Base-by-base conservation (phyloP, 2,113 vertebrate species). In the Baryphthengus martii region DNA sequence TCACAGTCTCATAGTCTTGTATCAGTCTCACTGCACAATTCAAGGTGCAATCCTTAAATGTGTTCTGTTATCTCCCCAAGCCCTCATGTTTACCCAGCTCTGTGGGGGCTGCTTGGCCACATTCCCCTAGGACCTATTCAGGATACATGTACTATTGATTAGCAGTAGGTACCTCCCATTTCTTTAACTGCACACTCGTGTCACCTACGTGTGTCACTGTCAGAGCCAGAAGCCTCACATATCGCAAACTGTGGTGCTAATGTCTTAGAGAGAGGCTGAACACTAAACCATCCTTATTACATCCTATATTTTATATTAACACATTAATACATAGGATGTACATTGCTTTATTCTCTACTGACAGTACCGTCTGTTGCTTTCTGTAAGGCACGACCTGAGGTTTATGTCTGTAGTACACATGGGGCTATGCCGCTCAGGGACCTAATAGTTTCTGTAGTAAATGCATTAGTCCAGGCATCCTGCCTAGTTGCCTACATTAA, bases 331-430 rank as follows among this genome's bases (percentile, higher is more conserved):
- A 71, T 37, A 56, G 83, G 88, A 45, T 65, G 17, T 20, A 17
- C 50, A 31, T 53, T 47, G 55, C 53, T 90, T 85, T 72, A 79
- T 86, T 76, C 58, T 85, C 83, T 55, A 15, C 17, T 88, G 71
- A 29, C 82, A 79, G 68, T 52, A 83, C 35, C 58, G n/a, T 61
- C 70, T 88, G 75, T 63, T 95, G 53, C 76, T 65, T 90, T 85
- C 86, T 90, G 53, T 75, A 55, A 90, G 65, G 35, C 74, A 82
- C n/a, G 37, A 55, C 33, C n/a, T 88, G 67, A 52, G n/a, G 31
- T 66, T 76, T 65, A 59, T 24, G 18, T 44, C n/a, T 76, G n/a
- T 47, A 17, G 90, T 85, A 61, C 72, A 42, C 1, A 0, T 0
- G 2, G 21, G 37, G 35, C 58, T 76, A 11, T 0, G 0, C 33